Percentiles rank a stretch among this genome's conserved stretches.
These are phyloP conservation scores for Menidia beryllina DNA, from an alignment of 2,113 vertebrate species.

Conservation along the genomic window DNA sequence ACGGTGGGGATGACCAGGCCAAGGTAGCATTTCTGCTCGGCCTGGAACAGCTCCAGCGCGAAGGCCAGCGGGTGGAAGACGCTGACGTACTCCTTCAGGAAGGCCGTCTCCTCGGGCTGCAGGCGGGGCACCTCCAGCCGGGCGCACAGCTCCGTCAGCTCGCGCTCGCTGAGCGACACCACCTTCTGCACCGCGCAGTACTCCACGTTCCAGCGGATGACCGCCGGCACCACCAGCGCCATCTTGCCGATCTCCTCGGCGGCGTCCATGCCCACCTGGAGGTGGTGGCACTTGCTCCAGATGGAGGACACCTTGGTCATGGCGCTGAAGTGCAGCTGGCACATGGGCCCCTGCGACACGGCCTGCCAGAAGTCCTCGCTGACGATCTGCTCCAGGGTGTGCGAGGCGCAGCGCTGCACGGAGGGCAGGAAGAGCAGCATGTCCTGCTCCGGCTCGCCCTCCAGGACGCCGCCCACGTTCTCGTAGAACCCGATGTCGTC, in stretches of 20 bases:
- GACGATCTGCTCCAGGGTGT: conserved; percentile 77
- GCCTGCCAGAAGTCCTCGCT: conserved; percentile 77
- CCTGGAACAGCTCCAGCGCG: conserved; percentile 80
- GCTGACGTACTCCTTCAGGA: conserved; percentile 77
- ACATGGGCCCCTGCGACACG: conserved; percentile 73
- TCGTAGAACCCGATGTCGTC: conserved; percentile 75
- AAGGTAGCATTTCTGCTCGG: conserved; percentile 80
- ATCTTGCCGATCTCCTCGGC: conserved; percentile 76
- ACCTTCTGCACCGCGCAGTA: conserved; percentile 78
- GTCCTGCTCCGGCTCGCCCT: conserved; percentile 74
- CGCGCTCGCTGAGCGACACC: conserved; percentile 68
- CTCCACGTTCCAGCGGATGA: conserved; percentile 78
- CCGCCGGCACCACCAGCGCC: conserved; percentile 62
- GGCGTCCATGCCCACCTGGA: conserved; percentile 63
- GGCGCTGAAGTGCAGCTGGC: conserved; percentile 72
- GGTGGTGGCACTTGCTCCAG: conserved; percentile 76
- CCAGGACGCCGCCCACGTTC: conserved; percentile 69
- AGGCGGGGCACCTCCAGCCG: conserved; percentile 68
- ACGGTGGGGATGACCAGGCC: conserved; percentile 80
- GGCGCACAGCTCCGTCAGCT: conserved; percentile 74
- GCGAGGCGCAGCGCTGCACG: conserved; percentile 74
- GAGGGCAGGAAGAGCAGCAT: conserved; percentile 75
- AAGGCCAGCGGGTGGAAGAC: conserved; percentile 81
- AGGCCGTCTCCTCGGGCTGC: conserved; percentile 75
- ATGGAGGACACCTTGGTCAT: conserved; percentile 76